Evolutionary conservation across 2,113 vertebrate genomes (phyloP).

Genomic region (Lamprotornis superbus): DNA sequence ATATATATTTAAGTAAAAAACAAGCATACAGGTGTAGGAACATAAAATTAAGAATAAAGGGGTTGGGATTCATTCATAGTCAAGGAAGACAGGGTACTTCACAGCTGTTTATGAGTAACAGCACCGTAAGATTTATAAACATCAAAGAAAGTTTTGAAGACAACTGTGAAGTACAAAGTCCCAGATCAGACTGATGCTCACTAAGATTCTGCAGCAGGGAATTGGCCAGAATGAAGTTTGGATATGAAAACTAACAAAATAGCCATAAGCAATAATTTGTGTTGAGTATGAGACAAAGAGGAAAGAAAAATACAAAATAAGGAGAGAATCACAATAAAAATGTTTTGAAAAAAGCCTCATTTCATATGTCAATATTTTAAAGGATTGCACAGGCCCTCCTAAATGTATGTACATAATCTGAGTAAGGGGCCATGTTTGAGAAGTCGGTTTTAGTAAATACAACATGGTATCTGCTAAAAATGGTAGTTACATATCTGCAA

Average conservation of each 20-base stretch:
- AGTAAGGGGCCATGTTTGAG: not conserved
- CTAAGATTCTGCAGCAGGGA: not conserved
- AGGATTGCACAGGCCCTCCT: not conserved
- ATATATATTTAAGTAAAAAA: not conserved
- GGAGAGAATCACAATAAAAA: not conserved
- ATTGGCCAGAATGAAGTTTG: not conserved
- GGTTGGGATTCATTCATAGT: not conserved
- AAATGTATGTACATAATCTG: not conserved
- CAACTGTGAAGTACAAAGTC: fast-evolving
- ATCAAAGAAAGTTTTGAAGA: not conserved
- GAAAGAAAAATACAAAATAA: not conserved
- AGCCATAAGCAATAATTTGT: not conserved
- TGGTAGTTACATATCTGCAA: not conserved
- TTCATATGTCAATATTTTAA: not conserved
- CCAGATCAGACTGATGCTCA: not conserved
- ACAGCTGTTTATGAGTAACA: not conserved
- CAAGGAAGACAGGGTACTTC: not conserved
- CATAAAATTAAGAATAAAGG: not conserved
- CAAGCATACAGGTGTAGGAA: not conserved
- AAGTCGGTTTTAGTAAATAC: not conserved
- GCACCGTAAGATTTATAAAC: not conserved
- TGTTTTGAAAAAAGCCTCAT: not conserved
- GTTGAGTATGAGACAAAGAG: not conserved
- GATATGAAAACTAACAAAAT: not conserved
- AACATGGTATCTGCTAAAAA: not conserved